Conservation (phyloP, 2,113 vertebrate species). For the Vicugna pacos region DNA sequence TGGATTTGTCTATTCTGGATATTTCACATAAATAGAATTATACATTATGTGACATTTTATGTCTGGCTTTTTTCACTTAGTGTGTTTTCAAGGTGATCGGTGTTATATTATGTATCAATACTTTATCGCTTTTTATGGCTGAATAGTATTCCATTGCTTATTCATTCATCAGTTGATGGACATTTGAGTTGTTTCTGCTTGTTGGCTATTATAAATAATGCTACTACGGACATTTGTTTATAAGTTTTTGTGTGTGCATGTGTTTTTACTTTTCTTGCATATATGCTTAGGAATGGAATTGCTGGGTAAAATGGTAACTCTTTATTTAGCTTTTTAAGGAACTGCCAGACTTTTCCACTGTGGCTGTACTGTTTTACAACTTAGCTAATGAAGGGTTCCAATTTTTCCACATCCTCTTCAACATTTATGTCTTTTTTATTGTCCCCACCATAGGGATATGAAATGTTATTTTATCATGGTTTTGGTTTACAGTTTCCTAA, state of each 20-base stretch:
- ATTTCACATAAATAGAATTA: not conserved
- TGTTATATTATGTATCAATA: not conserved
- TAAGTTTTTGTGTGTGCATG: not conserved
- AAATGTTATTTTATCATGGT: not conserved
- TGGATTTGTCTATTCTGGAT: not conserved
- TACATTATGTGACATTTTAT: not conserved
- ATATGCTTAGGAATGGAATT: not conserved
- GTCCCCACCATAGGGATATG: not conserved
- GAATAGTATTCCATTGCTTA: slow-evolving; percentile 2
- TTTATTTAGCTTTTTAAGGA: slow-evolving; percentile 3
- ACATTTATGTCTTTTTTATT: not conserved
- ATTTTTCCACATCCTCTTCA: not conserved
- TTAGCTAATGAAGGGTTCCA: not conserved
- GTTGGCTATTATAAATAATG: not conserved
- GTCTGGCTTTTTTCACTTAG: not conserved
- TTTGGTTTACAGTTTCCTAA: not conserved
- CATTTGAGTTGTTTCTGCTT: not conserved
- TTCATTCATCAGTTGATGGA: not conserved
- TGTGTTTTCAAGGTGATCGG: not conserved
- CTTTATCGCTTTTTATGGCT: not conserved
- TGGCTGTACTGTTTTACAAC: not conserved
- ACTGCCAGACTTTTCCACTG: not conserved
- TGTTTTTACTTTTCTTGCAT: not conserved
- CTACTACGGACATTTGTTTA: not conserved
- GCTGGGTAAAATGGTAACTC: not conserved